Percentiles rank a stretch among this genome's conserved stretches.
Evolutionary conservation across 2,113 vertebrate species (phyloP).

Genomic region (Callionymus lyra): DNA sequence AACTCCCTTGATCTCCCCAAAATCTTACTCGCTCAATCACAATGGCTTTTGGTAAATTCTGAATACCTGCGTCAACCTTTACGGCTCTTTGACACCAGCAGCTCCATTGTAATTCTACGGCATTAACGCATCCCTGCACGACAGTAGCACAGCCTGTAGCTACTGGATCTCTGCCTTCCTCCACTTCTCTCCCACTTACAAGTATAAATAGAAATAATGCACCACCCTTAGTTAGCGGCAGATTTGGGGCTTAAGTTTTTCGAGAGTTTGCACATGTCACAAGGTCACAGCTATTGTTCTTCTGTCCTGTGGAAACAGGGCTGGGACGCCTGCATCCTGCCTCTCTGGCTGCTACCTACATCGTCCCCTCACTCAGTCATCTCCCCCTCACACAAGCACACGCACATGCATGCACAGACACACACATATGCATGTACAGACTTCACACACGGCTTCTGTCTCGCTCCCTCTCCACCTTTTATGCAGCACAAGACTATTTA

Average conservation of each 20-base stretch:
- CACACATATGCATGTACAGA: slow-evolving; percentile 5
- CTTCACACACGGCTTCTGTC: too few relatives aligned
- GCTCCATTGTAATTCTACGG: slow-evolving; percentile 39
- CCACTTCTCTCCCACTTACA: slow-evolving; percentile 51
- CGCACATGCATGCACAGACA: neutral
- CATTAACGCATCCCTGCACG: slow-evolving; percentile 28
- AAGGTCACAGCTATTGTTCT: slow-evolving; percentile 71
- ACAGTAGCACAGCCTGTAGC: slow-evolving; percentile 44
- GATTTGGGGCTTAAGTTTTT: slow-evolving; percentile 55
- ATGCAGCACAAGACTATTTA: slow-evolving; percentile 48
- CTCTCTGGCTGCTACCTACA: slow-evolving; percentile 45
- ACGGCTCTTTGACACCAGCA: slow-evolving; percentile 28
- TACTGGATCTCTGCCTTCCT: slow-evolving; percentile 50
- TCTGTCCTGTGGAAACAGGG: slow-evolving; percentile 68
- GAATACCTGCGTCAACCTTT: slow-evolving; percentile 16
- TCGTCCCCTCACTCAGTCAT: slow-evolving; percentile 13
- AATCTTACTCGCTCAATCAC: slow-evolving; percentile 5
- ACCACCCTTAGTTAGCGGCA: slow-evolving; percentile 58
- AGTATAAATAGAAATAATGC: slow-evolving; percentile 61
- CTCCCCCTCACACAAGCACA: neutral
- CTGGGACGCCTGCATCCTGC: slow-evolving; percentile 63
- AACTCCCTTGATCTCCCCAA: neutral
- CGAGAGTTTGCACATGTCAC: slow-evolving; percentile 40
- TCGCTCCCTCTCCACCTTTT: slow-evolving; percentile 20
- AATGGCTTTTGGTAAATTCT: slow-evolving; percentile 9